These are phyloP conservation scores for Actenoides hombroni DNA, from an alignment of 2,113 vertebrate species.

Conservation along the genomic window DNA sequence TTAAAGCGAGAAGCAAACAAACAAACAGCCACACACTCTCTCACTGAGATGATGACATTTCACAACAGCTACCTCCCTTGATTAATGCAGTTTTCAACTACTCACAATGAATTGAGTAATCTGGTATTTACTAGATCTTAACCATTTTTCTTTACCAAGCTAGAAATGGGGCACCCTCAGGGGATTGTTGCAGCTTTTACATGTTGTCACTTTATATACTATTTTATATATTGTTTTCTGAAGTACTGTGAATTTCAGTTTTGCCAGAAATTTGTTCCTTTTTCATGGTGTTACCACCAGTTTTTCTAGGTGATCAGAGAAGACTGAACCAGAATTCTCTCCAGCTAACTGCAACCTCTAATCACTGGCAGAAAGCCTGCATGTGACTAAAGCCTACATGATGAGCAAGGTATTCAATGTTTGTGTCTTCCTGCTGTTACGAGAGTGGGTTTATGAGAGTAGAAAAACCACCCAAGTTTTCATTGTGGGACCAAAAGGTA, in stretches of 20 bases:
- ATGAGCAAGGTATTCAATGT: background rate
- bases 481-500: background rate
- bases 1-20: slow-evolving; percentile 41
- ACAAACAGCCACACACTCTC: background rate
- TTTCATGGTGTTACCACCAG: background rate
- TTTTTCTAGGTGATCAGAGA: background rate
- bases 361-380: background rate
- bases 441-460: background rate
- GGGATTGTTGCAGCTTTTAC: background rate
- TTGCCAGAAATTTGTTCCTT: background rate
- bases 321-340: background rate
- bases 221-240: background rate
- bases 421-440: background rate
- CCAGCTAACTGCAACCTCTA: background rate
- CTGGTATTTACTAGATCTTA: background rate
- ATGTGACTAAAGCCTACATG: background rate
- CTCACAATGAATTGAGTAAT: background rate
- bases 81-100: background rate
- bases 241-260: background rate
- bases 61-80: background rate
- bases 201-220: background rate
- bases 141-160: background rate
- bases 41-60: background rate
- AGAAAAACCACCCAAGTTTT: background rate
- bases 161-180: background rate